Percentiles rank a stretch among this genome's conserved stretches.
Evolutionary conservation across 1,140 invertebrate genomes (phyloP).

Genomic region (Pseudomyrmex gracilis): DNA sequence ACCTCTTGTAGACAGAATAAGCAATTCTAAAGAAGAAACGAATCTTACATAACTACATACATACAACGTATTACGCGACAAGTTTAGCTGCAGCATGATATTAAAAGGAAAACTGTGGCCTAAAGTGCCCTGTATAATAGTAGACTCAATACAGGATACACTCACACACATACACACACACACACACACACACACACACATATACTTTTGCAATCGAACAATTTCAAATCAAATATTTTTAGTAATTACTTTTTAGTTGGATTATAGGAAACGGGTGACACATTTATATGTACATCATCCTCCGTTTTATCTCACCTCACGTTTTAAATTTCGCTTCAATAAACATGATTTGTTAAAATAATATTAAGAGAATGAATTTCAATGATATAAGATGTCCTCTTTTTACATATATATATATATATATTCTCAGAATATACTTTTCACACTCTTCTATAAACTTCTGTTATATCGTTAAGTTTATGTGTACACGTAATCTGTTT

Average conservation of each 20-base stretch:
- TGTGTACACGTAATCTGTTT: background rate
- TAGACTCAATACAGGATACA: slow-evolving; percentile 53
- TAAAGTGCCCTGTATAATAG: slow-evolving; percentile 52
- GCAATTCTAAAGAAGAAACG: slow-evolving; percentile 66
- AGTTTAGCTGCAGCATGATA: slow-evolving; percentile 69
- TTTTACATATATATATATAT: slow-evolving; percentile 31
- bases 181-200: background rate
- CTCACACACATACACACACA: background rate
- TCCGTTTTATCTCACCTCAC: background rate
- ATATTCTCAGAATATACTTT: background rate
- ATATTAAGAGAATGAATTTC: slow-evolving; percentile 9
- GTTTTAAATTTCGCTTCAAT: slow-evolving; percentile 29
- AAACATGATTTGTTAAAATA: slow-evolving; percentile 20
- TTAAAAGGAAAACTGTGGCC: slow-evolving; percentile 63
- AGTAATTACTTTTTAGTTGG: slow-evolving; percentile 25
- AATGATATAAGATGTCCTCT: background rate
- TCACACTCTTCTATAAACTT: background rate
- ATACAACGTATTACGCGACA: slow-evolving; percentile 62
- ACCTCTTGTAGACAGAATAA: slow-evolving; percentile 80
- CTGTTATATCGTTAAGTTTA: slow-evolving; percentile 34
- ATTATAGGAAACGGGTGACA: slow-evolving; percentile 19
- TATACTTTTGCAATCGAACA: slow-evolving; percentile 39
- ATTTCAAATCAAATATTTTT: slow-evolving; percentile 47
- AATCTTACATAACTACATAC: slow-evolving; percentile 58
- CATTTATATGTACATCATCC: background rate